Conservation (phyloP, 1,140 invertebrate species). For the Idris sp. region DNA sequence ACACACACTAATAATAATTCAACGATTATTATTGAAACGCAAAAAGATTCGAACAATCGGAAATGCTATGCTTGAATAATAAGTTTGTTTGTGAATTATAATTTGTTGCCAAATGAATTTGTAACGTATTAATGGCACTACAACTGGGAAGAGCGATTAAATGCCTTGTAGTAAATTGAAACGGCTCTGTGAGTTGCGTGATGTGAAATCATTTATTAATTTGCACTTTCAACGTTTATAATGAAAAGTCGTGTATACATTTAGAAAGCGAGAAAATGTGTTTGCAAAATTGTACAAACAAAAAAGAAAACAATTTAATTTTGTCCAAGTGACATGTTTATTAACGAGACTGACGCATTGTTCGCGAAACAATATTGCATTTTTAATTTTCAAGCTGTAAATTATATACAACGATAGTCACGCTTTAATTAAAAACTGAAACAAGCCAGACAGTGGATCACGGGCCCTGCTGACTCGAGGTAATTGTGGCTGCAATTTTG, state of each 20-base stretch:
- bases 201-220: conserved; percentile 21
- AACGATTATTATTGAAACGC: too few species aligned
- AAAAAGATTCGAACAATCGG: too few species aligned
- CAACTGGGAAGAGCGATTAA: conserved; percentile 26
- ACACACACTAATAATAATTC: conserved; percentile 39
- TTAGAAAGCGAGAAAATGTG: too few species aligned
- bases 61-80: too few species aligned
- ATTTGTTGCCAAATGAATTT: conserved; percentile 38
- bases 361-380: too few species aligned
- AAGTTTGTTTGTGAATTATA: too few species aligned
- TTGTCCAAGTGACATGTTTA: too few species aligned
- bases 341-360: not conserved
- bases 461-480: too few species aligned
- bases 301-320: too few species aligned
- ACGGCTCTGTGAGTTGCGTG: conserved; percentile 11
- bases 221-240: conserved; percentile 6
- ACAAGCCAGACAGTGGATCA: conserved; percentile 28
- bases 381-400: not conserved
- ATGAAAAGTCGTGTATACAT: too few species aligned
- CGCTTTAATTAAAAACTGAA: conserved; percentile 29
- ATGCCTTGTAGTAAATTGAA: conserved; percentile 14
- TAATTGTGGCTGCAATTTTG: conserved; percentile 42
- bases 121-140: conserved; percentile 31
- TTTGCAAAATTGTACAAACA: too few species aligned
- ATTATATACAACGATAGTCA: conserved; percentile 3